Conservation (phyloP, 2,113 vertebrate species). For the Erpornis zantholeuca region DNA sequence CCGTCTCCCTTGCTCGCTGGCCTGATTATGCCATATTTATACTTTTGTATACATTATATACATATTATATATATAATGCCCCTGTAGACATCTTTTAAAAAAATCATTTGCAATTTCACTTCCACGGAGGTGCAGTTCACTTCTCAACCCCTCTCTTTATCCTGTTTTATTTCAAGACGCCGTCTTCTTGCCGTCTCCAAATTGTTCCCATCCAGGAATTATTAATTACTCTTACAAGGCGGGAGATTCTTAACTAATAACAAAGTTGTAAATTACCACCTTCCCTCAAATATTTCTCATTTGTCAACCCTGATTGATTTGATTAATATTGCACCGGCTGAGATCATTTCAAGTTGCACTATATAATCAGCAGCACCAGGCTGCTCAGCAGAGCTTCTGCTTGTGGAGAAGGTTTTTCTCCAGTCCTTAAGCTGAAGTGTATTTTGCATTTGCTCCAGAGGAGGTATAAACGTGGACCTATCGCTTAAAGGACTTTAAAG, state of each 20-base stretch:
- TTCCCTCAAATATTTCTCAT: slow-evolving; percentile 77
- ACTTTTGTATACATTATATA: background rate
- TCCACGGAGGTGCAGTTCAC: slow-evolving; percentile 5
- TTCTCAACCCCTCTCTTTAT: slow-evolving; percentile 34
- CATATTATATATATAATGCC: slow-evolving; percentile 13
- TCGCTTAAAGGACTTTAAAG: background rate
- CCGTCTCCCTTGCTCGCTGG: background rate
- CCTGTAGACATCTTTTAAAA: background rate
- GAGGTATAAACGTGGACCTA: background rate
- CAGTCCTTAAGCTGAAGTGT: background rate
- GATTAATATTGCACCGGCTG: slow-evolving; percentile 71
- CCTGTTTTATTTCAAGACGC: slow-evolving; percentile 49
- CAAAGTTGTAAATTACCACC: slow-evolving; percentile 81
- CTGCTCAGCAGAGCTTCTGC: slow-evolving; percentile 1
- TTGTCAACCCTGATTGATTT: slow-evolving; percentile 78
- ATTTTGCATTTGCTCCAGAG: background rate
- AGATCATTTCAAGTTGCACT: slow-evolving; percentile 64
- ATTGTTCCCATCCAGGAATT: slow-evolving; percentile 67
- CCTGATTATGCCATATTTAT: slow-evolving; percentile 23
- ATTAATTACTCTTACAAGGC: slow-evolving; percentile 80
- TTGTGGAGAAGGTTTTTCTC: background rate
- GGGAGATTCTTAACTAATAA: slow-evolving; percentile 79
- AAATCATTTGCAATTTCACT: slow-evolving; percentile 53
- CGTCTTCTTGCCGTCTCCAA: slow-evolving; percentile 56
- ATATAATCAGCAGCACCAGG: slow-evolving; percentile 29